Conservation (phyloP, 2,113 vertebrate species). For the Sigmodon hispidus region DNA sequence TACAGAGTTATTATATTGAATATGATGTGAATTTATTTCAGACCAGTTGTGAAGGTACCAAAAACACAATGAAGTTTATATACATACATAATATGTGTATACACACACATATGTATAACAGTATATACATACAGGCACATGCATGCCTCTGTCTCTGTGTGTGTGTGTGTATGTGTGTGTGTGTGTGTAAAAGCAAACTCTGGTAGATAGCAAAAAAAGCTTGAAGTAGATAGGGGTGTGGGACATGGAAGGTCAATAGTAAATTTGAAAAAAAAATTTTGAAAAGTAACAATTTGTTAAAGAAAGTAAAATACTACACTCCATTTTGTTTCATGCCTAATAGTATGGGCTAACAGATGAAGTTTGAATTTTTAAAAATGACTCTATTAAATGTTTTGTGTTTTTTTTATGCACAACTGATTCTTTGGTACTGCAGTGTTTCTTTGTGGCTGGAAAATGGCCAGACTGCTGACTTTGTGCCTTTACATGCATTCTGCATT, state of each 20-base stretch:
- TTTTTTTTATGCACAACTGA: conserved; percentile 77
- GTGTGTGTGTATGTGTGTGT: no score
- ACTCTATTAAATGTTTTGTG: conserved; percentile 73
- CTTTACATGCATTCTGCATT: conserved; percentile 85
- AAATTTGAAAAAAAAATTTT: conserved; percentile 60
- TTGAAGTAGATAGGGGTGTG: conserved; percentile 57
- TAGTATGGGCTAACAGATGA: conserved; percentile 67
- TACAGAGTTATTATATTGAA: conserved; percentile 78
- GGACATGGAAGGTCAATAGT: conserved; percentile 78
- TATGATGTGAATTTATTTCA: conserved; percentile 78
- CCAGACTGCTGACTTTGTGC: conserved; percentile 86
- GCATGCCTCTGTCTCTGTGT: background rate
- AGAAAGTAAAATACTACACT: conserved; percentile 78
- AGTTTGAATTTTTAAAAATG: conserved; percentile 77
- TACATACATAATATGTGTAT: conserved; percentile 2
- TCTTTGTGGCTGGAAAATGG: conserved; percentile 77
- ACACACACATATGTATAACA: background rate
- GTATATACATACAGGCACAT: background rate
- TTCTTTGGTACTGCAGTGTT: conserved; percentile 80
- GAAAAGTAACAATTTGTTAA: conserved; percentile 78
- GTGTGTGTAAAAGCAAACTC: conserved; percentile 5
- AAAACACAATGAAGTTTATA: conserved; percentile 78
- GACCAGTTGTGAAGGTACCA: conserved; percentile 75
- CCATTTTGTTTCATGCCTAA: conserved; percentile 61
- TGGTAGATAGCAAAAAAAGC: conserved; percentile 69